A percentile compares a stretch with the other conserved stretches of the same genome.
Evolutionary conservation across 1,140 invertebrate species (phyloP).

Genomic region (Hyles euphorbiae): DNA sequence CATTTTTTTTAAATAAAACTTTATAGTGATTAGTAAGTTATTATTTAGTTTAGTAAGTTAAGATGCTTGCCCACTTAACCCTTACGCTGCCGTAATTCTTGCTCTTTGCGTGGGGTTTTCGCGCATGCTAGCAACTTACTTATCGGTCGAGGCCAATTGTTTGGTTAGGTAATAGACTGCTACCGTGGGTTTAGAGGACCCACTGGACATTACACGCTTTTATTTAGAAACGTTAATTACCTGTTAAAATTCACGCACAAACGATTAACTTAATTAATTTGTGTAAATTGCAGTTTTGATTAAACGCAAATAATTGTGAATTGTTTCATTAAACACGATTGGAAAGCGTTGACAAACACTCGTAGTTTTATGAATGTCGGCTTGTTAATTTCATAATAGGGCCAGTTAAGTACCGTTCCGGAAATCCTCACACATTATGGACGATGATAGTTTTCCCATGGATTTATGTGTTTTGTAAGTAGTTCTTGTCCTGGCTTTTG

Average conservation of each 20-base stretch:
- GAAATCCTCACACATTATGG: too few species aligned
- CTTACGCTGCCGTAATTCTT: conserved; percentile 12
- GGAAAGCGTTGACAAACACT: too few species aligned
- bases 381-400: too few species aligned
- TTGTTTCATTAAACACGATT: too few species aligned
- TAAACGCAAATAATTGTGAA: conserved; percentile 1
- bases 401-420: too few species aligned
- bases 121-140: conserved; percentile 42
- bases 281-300: conserved; percentile 17
- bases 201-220: conserved; percentile 38
- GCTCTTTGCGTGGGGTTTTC: conserved; percentile 27
- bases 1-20: not conserved
- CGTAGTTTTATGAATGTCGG: too few species aligned
- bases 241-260: conserved; percentile 50
- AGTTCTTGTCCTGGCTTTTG: too few species aligned
- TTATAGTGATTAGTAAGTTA: too few species aligned
- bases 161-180: conserved; percentile 62
- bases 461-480: too few species aligned
- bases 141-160: conserved; percentile 58
- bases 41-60: not conserved
- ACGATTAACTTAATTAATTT: conserved; percentile 50
- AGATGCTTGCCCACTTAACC: conserved; percentile 2
- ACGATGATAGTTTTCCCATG: too few species aligned
- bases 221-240: conserved; percentile 51
- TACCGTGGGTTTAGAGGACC: conserved; percentile 29